Evolutionary conservation across 2,113 vertebrate species (phyloP), one percentile per base, ranked within the genome.

Genomic region (Alces alces): DNA sequence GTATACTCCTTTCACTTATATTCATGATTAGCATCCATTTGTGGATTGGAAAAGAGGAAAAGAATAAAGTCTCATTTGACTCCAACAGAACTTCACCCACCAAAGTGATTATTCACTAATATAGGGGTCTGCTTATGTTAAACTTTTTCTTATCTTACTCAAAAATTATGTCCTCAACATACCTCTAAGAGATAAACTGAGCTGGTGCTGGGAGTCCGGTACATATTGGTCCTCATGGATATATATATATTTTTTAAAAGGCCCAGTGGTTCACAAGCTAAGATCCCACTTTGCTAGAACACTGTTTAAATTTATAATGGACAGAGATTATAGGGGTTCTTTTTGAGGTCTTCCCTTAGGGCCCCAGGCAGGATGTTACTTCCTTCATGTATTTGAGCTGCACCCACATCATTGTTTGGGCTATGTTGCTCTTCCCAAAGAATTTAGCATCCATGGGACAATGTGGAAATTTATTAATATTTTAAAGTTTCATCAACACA

Each of bases 401-500:
- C 2, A 50, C 15, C 36, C 66, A 61, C 36, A 43, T 78, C 30
- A 73, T 45, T 43, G 55, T 55, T 76, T 91, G 55, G 36, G 27
- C 21, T 10, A 50, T 16, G 60, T 19, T 45, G 45, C 33, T 85
- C 39, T 91, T 93, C 39, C 36, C 54, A 82, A 91, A 96, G 45
- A 88, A 52, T 43, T 70, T 33, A 52, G 43, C 50, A 36, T 93
- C 86, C 50, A 7, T 45, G 57, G 52, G 79, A 57, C 27, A 45
- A 90, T 16, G 36, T 94, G 52, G 91, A 61, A 43, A 94, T 61
- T 6, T 23, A 89, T 84, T 85, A 97, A 90, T 94, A 80, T 89
- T 90, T 96, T 92, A 79, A 95, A 96, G 79, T 84, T 70, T 96
- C 91, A 73, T 92, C 88, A 84, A 79, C 64, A 96, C 85, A 39